Conservation (phyloP, 2,888 invertebrate species). For the Plutella xylostella region DNA sequence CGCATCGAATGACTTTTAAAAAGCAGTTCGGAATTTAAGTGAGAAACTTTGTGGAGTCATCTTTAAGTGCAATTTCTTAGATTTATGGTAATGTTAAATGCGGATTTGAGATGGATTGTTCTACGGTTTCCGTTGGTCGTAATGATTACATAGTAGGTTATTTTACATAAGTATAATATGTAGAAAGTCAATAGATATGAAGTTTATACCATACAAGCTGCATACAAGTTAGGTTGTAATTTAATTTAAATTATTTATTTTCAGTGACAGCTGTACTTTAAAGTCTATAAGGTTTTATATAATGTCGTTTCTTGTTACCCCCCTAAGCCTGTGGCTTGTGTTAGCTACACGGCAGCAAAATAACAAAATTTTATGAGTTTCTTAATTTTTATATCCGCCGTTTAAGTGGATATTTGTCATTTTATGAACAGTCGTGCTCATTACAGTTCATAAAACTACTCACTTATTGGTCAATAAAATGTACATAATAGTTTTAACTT, state of each 20-base stretch:
- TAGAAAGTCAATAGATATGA: not conserved
- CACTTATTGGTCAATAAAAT: no score
- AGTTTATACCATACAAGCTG: not conserved
- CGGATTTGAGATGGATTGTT: not conserved
- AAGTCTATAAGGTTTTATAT: not conserved
- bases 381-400: no score
- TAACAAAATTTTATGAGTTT: no score
- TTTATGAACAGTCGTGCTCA: no score
- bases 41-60: not conserved
- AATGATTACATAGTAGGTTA: no score
- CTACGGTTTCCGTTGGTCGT: not conserved
- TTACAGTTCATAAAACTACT: no score
- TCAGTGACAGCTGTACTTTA: no score
- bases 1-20: not conserved
- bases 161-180: no score
- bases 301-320: not conserved
- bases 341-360: no score
- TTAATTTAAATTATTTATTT: conserved; percentile 2
- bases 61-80: conserved; percentile 16
- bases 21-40: not conserved
- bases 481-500: no score
- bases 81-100: not conserved
- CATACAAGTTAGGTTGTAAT: not conserved
- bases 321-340: no score
- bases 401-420: no score